Base-by-base conservation (phyloP, 2,888 invertebrate genomes). In the Drosophila nr. perissopoda region DNA sequence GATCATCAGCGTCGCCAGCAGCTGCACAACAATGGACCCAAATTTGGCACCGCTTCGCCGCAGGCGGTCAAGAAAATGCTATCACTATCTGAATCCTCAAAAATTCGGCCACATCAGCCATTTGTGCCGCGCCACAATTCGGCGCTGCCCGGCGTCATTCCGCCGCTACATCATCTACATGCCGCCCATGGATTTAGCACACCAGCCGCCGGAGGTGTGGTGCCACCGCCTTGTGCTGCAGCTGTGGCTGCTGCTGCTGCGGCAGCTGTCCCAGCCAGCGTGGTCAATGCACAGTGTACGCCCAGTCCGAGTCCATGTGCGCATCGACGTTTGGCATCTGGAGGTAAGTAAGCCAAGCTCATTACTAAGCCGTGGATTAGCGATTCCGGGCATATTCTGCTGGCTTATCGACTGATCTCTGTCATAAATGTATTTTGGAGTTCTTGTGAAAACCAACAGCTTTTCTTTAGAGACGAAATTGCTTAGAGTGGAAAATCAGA, bases 21-120 rank as follows among this genome's bases (percentile, higher is more conserved):
- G 51, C 25, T 80, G 67, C 85, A 91, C 46, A 90, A 89, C 38
- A 91, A 91, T 63, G 91, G 95, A 0, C 95, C 96, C 80, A 96
- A 96, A 92, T 96, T 96, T 89, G 96, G 94, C 85, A 92, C 99
- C 48, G 98, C 98, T 48, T 99, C 99, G 18, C 99, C 99, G 27
- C 99, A 99, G 93, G 98, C 99, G 11, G 98, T 99, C 25, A 95
- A 98, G 88, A 99, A 99, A 93, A 95, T 99, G 92, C 94, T 99
- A 82, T 96, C 99, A 10, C 94, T 99, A 36, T 97, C 98, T 16
- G 97, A 98, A 92, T 96, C 96, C 18, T 96, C 96, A 60, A 98
- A 98, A 93, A 97, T 98, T 13, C 95, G 97, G 62, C 98, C 97
- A 8, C 97, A 97, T 91, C 97, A 98, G 91, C 97, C 98, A 1